Base-by-base conservation (phyloP, 2,797 vertebrate genomes). In the Siniperca scherzeri region DNA sequence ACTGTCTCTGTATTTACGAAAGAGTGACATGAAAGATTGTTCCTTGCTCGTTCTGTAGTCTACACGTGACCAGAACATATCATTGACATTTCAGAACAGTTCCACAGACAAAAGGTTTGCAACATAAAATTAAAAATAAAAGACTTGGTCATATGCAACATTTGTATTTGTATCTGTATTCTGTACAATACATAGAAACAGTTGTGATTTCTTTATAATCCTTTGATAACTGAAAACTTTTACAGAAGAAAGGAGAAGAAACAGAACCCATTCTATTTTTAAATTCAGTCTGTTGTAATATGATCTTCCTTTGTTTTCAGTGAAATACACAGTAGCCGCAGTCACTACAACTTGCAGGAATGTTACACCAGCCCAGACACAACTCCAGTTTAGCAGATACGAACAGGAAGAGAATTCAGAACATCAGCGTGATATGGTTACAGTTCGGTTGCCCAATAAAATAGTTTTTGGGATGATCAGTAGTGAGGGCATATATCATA, bases 91-190 rank as follows among this genome's bases (percentile, higher is more conserved):
- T 93, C 96, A 96, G 96, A 97, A 98, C 96, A 96, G 95, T 96
- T 97, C 97, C 96, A 97, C 97, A 96, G 96, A 98, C 95, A 95
- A 95, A 95, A 96, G 94, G 95, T 96, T 96, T 88, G 87, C 78
- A 93, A 93, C 74, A 50, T n/a, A 91, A 90, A 86, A 72, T 77
- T 57, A 36, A 80, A 93, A 94, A 95, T 87, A 87, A 90, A 91
- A 94, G 96, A 97, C 96, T 95, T 97, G 97, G 96, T 95, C 97
- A 97, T 97, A 97, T 97, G 98, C 96, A 97, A 97, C 98, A 97
- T 96, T 97, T 97, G 96, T 97, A 97, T 97, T 96, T 97, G 96
- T 96, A 97, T 97, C 97, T 98, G 97, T 98, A 99, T 98, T 99
- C 97, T 96, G 95, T 98, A 99, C 97, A 99, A 98, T 96, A 96